These are phyloP conservation scores for Pomatorhinus ruficollis DNA, from an alignment of 2,113 vertebrate genomes.

Conservation along the genomic window DNA sequence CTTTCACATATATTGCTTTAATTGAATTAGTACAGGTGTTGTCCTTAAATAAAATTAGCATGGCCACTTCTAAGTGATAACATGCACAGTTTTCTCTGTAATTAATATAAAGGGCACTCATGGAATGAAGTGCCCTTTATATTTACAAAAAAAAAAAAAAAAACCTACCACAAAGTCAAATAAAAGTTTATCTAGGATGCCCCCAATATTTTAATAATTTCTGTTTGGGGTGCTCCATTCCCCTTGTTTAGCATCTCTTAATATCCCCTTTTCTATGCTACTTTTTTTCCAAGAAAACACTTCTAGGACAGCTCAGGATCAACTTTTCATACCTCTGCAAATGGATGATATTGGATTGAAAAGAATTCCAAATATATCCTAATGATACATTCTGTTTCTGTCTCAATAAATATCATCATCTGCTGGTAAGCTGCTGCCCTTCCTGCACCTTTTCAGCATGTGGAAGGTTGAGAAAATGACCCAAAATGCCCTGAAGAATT, in stretches of 20 bases:
- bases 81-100: background rate
- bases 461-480: slow-evolving; percentile 31
- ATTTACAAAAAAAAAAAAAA: no score
- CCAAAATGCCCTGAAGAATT: slow-evolving; percentile 29
- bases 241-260: background rate
- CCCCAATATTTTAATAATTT: background rate
- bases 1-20: background rate
- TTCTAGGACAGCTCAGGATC: background rate
- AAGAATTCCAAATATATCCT: background rate
- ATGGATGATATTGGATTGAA: background rate
- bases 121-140: background rate
- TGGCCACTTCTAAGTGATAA: background rate
- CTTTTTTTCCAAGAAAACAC: background rate
- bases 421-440: slow-evolving; percentile 33
- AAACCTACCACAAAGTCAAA: background rate
- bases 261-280: background rate
- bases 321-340: background rate
- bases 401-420: slow-evolving; percentile 67
- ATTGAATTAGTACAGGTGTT: background rate
- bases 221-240: background rate
- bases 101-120: background rate
- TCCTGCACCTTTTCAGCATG: slow-evolving; percentile 50
- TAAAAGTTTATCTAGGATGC: background rate
- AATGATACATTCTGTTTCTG: slow-evolving; percentile 35
- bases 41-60: background rate